Evolutionary conservation across 2,113 vertebrate species (phyloP).

Genomic region (Azemiops feae): DNA sequence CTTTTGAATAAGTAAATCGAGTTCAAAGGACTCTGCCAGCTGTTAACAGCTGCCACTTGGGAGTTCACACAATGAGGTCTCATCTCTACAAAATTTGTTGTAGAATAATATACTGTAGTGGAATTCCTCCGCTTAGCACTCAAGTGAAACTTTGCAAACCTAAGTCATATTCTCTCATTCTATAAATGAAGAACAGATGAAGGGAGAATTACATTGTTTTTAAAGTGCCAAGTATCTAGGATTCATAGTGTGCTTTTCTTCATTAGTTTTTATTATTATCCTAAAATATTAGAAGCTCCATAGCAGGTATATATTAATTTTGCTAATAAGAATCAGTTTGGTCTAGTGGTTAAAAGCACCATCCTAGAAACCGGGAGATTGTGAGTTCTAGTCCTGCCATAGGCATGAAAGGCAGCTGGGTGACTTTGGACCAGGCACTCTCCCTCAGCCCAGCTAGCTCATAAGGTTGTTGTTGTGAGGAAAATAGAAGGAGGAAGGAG

Average conservation of each 20-base stretch:
- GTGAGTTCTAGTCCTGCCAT: neutral
- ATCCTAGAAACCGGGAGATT: neutral
- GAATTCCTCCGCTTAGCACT: neutral
- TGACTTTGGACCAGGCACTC: neutral
- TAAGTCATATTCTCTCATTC: conserved; percentile 5
- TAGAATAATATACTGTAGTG: conserved; percentile 16
- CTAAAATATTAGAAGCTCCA: neutral
- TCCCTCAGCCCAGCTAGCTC: neutral
- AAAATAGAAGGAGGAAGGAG: neutral
- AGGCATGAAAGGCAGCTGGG: neutral
- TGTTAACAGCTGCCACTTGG: conserved; percentile 45
- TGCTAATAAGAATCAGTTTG: neutral
- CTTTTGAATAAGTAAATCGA: conserved; percentile 43
- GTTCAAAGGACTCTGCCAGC: conserved; percentile 32
- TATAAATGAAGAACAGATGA: conserved; percentile 34
- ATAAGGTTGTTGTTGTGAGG: neutral
- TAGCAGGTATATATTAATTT: neutral
- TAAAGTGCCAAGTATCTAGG: neutral
- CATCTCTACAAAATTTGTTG: neutral
- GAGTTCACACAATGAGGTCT: neutral
- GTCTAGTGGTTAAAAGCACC: neutral
- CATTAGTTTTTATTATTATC: neutral
- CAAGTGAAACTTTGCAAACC: conserved; percentile 25
- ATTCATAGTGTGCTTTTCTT: conserved; percentile 1
- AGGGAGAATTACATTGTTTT: conserved; percentile 3